These are phyloP conservation scores for Hylia prasina DNA, from an alignment of 2,113 vertebrate species.

Conservation along the genomic window DNA sequence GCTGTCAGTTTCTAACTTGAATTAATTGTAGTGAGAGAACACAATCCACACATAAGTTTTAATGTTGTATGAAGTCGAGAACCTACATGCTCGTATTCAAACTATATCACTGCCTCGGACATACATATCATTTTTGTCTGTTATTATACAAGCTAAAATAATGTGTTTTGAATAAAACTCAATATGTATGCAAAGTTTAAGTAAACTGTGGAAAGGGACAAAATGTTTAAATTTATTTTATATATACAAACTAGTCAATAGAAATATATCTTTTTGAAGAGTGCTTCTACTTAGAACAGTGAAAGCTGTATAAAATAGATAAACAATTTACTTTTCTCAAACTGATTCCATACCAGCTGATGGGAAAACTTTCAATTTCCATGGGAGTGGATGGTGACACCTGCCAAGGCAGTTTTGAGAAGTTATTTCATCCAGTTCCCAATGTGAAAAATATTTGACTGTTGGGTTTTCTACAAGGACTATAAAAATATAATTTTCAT, in stretches of 20 bases:
- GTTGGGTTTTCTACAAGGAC: neutral
- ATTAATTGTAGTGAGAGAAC: neutral
- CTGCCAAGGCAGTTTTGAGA: neutral
- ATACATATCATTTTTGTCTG: fast-evolving
- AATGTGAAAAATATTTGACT: neutral
- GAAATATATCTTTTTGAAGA: neutral
- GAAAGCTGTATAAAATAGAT: neutral
- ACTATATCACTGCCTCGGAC: neutral
- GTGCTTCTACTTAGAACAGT: neutral
- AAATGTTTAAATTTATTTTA: neutral
- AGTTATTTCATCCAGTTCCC: neutral
- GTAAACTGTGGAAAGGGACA: neutral
- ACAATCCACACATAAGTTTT: neutral
- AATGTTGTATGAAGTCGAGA: neutral
- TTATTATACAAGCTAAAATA: neutral
- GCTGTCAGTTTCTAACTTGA: neutral
- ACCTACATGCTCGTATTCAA: neutral
- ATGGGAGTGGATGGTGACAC: neutral
- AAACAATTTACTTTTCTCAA: neutral
- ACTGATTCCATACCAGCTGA: neutral
- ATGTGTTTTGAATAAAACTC: neutral
- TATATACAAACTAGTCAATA: neutral
- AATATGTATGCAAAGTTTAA: neutral
- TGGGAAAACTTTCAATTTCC: neutral
- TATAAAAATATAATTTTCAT: neutral